Conservation (phyloP, 2,888 invertebrate genomes). For the Pseudococcus jackbeardsleyi region DNA sequence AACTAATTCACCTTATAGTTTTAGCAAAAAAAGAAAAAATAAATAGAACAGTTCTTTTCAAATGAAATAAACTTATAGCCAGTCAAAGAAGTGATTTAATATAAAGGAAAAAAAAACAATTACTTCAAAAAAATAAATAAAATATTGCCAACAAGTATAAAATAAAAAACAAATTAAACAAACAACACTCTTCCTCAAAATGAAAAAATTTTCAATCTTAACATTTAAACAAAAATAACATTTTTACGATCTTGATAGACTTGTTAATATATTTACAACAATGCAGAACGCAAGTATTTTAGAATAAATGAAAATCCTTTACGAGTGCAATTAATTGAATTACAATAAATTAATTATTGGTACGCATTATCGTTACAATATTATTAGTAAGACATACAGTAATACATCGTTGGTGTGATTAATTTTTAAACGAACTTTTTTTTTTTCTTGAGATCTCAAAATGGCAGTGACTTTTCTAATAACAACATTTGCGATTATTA, state of each 20-base stretch:
- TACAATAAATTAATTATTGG: slow-evolving; percentile 48
- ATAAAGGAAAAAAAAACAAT: slow-evolving; percentile 32
- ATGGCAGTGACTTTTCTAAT: slow-evolving; percentile 66
- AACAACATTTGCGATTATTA: slow-evolving; percentile 76
- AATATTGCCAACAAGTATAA: slow-evolving; percentile 50
- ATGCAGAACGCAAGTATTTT: slow-evolving; percentile 3
- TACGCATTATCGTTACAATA: slow-evolving; percentile 8
- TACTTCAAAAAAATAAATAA: slow-evolving; percentile 49
- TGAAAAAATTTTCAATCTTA: slow-evolving; percentile 25
- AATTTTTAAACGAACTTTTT: slow-evolving; percentile 40
- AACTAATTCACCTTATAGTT: slow-evolving; percentile 6
- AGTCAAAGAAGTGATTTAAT: slow-evolving; percentile 14
- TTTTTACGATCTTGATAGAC: slow-evolving; percentile 9
- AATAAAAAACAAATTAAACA: slow-evolving; percentile 51
- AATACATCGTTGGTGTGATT: slow-evolving; percentile 49
- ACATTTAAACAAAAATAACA: neutral
- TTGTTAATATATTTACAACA: slow-evolving; percentile 46
- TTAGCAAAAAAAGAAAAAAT: slow-evolving; percentile 11
- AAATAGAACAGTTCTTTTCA: slow-evolving; percentile 14
- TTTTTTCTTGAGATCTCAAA: slow-evolving; percentile 56
- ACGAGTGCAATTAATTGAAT: slow-evolving; percentile 51
- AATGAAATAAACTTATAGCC: slow-evolving; percentile 44
- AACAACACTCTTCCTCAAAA: neutral
- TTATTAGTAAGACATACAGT: slow-evolving; percentile 41
- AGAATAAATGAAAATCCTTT: neutral